phyloP scores from a whole-genome alignment of 2,888 invertebrate genomes.

The Mimachlamys varia region DNA sequence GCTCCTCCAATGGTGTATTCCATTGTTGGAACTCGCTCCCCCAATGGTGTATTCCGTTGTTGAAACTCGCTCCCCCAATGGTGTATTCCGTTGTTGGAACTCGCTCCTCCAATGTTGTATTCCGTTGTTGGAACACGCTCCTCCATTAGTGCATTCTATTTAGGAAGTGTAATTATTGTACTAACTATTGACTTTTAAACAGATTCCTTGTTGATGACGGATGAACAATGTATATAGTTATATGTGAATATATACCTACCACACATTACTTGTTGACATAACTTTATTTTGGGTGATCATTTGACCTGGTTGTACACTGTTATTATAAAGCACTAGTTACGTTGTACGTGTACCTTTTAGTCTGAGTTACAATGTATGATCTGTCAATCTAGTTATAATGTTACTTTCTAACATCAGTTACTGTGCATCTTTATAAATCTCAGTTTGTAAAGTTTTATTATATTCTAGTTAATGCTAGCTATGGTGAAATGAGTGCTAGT shows the following conservation, averaged over 20 bases:
- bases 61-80: too few species aligned
- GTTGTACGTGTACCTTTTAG: background rate
- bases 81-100: background rate
- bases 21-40: background rate
- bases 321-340: background rate
- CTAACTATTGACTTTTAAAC: background rate
- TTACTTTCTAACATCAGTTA: background rate
- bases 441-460: too few species aligned
- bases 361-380: background rate
- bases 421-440: background rate
- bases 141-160: background rate
- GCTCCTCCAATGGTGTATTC: too few species aligned
- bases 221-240: slow-evolving; percentile 4
- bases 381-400: background rate
- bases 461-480: background rate
- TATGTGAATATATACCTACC: background rate
- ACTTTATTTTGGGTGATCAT: background rate
- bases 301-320: background rate
- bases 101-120: background rate
- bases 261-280: background rate
- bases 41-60: background rate
- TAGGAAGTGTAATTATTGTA: background rate
- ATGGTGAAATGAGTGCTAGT: background rate
- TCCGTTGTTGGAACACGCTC: background rate
- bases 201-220: too few species aligned